Conservation (phyloP, 2,113 vertebrate species). For the Tupaia chinensis region DNA sequence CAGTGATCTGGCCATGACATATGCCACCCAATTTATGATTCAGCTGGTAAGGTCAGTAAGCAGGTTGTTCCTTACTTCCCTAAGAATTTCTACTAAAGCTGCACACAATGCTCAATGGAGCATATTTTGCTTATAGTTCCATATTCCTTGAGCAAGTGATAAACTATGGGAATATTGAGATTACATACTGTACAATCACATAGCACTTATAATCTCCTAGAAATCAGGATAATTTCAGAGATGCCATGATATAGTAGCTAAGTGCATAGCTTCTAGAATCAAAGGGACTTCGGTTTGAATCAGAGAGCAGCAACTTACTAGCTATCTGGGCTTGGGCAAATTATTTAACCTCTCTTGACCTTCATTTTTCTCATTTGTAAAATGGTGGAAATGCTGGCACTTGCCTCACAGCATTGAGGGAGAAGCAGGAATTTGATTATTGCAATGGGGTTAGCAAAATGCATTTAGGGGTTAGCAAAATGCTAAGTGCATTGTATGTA, state of each 20-base stretch:
- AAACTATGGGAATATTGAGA: neutral
- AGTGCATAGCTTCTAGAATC: neutral
- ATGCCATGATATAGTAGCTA: neutral
- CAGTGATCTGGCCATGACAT: neutral
- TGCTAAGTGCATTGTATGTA: neutral
- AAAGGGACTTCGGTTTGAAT: neutral
- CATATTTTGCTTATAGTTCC: neutral
- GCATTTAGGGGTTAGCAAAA: neutral
- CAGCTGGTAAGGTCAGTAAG: neutral
- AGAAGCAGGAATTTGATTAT: neutral
- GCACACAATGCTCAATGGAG: neutral
- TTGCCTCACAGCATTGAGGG: neutral
- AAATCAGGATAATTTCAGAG: slow-evolving; percentile 26
- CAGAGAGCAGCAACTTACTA: neutral
- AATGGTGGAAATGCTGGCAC: neutral
- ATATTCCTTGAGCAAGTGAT: neutral
- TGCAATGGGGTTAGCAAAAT: neutral
- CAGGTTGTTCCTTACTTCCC: neutral
- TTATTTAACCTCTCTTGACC: neutral
- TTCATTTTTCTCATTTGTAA: neutral
- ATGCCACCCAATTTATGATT: neutral
- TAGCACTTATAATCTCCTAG: neutral
- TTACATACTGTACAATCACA: neutral
- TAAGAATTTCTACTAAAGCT: slow-evolving; percentile 5
- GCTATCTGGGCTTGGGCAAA: neutral